Base-by-base conservation (phyloP, 2,113 vertebrate species). In the Menidia beryllina region DNA sequence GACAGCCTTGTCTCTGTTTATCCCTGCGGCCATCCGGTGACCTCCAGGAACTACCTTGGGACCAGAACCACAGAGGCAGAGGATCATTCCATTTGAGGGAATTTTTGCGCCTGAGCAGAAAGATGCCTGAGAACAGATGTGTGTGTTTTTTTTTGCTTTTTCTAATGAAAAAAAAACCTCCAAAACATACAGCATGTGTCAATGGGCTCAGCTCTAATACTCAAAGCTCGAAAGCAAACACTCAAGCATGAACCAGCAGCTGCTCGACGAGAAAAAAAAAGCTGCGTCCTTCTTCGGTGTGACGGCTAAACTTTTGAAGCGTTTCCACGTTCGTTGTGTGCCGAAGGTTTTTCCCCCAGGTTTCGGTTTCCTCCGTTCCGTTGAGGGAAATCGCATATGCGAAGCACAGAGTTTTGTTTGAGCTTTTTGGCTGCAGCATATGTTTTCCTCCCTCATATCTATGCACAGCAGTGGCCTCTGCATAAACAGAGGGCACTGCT, bases 221-320 rank as follows among this genome's bases (percentile, higher is more conserved):
- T 39, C 23, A 59, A 58, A 59, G 38, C 21, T 58, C 38, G 43
- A 43, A 59, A 45, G 38, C 38, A 59, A 59, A 59, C 17, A 43
- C 21, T 14, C 4, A 17, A 59, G 43, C 38, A 21, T 4, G 38
- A 43, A 38, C 39, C 21, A 59, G n/a, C 57, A 26, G 8, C 17
- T n/a, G 24, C 34, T 38, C n/a, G 8, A 14, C 21, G n/a, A 21
- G n/a, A 13, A 57, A 24, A 15, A 39, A n/a, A n/a, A n/a, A n/a
- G n/a, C n/a, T n/a, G n/a, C n/a, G n/a, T n/a, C n/a, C n/a, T n/a
- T n/a, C n/a, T n/a, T n/a, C n/a, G n/a, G n/a, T n/a, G n/a, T n/a
- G n/a, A n/a, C n/a, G n/a, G n/a, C n/a, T n/a, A n/a, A 6, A 15
- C 36, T 20, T 30, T 30, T 5, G 4, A 5, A 30, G 30, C 8